phyloP scores from a whole-genome alignment of 2,113 vertebrate species.

The Apteryx owenii region DNA sequence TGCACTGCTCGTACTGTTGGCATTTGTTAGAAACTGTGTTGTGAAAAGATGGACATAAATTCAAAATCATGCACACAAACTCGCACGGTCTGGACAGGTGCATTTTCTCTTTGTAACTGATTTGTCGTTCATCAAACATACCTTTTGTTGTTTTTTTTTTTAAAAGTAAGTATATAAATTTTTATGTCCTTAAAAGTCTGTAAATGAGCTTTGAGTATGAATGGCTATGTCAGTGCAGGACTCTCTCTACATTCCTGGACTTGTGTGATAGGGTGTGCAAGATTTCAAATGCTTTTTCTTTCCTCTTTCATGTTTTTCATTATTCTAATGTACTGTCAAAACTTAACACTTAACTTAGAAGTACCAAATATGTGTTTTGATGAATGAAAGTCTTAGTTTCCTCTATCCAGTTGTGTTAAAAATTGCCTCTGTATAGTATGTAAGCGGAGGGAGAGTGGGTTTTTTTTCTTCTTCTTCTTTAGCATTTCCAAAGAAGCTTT shows the following conservation, averaged over 20 bases:
- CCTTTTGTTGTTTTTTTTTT: background rate
- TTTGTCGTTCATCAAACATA: background rate
- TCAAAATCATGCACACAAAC: background rate
- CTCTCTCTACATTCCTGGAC: background rate
- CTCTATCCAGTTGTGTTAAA: background rate
- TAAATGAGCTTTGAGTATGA: background rate
- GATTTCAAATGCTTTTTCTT: background rate
- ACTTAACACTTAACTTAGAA: background rate
- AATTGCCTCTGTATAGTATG: accelerated
- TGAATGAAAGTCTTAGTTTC: background rate
- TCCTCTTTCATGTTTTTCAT: background rate
- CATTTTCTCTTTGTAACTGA: background rate
- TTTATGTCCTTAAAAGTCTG: background rate
- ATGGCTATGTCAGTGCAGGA: background rate
- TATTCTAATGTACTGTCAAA: background rate
- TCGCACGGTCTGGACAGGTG: background rate
- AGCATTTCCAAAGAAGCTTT: background rate
- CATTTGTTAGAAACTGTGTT: background rate
- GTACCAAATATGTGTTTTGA: background rate
- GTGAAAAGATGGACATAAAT: background rate
- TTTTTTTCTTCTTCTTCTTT: background rate
- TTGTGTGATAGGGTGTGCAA: background rate
- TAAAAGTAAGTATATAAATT: background rate
- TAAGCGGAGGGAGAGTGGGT: background rate
- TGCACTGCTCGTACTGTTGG: background rate